Evolutionary conservation across 2,888 invertebrate genomes (phyloP).

Genomic region (Baccha elongata): DNA sequence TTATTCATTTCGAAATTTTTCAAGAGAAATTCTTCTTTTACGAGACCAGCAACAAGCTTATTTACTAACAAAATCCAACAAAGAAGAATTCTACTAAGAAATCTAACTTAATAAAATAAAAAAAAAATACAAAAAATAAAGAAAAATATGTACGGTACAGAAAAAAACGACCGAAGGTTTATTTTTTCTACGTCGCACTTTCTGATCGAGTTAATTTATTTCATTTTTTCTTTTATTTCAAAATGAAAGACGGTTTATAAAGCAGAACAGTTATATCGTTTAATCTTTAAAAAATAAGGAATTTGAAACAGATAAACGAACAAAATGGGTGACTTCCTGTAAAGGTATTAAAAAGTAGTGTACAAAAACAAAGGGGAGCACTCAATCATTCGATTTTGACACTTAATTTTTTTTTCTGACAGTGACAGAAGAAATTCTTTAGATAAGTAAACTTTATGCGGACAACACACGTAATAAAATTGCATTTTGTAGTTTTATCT

Average conservation of each 20-base stretch:
- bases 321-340: conserved; percentile 20
- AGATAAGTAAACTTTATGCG: conserved; percentile 46
- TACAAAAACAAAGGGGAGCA: conserved; percentile 37
- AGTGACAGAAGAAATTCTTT: conserved; percentile 34
- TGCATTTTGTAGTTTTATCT: neutral
- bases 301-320: neutral
- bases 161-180: conserved; percentile 23
- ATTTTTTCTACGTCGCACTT: conserved; percentile 38
- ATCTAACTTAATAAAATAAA: conserved; percentile 25
- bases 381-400: conserved; percentile 33
- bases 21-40: conserved; percentile 14
- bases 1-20: conserved; percentile 25
- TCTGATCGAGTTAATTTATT: neutral
- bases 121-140: conserved; percentile 24
- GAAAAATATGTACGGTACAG: conserved; percentile 21
- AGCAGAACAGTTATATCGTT: no score
- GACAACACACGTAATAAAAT: conserved; percentile 49
- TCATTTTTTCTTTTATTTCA: neutral
- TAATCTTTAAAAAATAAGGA: neutral
- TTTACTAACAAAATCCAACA: conserved; percentile 4
- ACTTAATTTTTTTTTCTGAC: conserved; percentile 1
- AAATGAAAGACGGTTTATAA: conserved; percentile 1
- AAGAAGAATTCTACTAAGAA: neutral
- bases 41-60: conserved; percentile 34
- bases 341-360: conserved; percentile 6